These are phyloP conservation scores for Muntiacus muntjak DNA, from an alignment of 2,113 vertebrate species.

Conservation along the genomic window DNA sequence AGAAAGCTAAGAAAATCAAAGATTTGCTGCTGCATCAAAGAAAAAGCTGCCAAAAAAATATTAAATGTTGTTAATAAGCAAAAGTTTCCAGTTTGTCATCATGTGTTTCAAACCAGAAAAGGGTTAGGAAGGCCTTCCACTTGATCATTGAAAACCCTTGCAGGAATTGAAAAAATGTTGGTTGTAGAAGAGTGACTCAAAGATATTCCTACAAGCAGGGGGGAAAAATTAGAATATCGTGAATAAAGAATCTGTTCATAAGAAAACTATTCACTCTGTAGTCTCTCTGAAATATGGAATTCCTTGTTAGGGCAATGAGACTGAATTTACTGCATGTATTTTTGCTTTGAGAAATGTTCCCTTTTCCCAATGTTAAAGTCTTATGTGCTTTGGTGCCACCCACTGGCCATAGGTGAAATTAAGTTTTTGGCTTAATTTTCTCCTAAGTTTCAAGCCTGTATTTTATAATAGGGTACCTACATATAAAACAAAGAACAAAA, in stretches of 20 bases:
- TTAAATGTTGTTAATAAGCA: not conserved
- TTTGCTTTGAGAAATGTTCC: not conserved
- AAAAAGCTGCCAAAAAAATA: not conserved
- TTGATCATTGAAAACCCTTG: not conserved
- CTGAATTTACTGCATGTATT: not conserved
- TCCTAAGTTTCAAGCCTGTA: not conserved
- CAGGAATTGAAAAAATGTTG: not conserved
- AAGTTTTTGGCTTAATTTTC: not conserved
- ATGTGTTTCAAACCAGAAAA: not conserved
- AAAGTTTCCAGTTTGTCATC: not conserved
- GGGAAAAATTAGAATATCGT: not conserved
- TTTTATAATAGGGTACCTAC: constrained; percentile 12
- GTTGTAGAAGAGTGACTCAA: not conserved
- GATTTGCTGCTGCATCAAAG: not conserved
- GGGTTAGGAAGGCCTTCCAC: not conserved
- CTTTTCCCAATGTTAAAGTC: not conserved
- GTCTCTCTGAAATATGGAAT: not conserved
- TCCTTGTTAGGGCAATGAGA: not conserved
- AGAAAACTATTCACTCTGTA: not conserved
- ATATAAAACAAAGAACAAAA: not conserved
- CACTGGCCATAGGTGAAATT: constrained; percentile 28
- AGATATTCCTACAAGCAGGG: not conserved
- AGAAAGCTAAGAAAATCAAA: constrained; percentile 13
- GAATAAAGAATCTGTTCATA: not conserved
- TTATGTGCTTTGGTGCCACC: constrained; percentile 64